These are phyloP conservation scores for Galerucella calmariensis DNA, from an alignment of 2,888 invertebrate species.

Conservation along the genomic window DNA sequence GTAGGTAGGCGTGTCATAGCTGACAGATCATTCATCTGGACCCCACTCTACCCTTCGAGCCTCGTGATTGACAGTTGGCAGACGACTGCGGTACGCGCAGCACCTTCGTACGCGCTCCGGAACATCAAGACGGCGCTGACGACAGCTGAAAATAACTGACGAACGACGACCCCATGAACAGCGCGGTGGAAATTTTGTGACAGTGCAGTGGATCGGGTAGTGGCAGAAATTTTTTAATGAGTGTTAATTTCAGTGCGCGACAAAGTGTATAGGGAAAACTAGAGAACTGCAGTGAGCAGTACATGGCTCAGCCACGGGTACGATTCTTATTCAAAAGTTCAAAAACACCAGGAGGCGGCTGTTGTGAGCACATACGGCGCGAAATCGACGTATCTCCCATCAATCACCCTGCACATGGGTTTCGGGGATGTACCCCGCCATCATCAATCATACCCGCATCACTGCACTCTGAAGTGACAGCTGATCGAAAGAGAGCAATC, in stretches of 20 bases:
- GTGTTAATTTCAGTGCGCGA: conserved; percentile 42
- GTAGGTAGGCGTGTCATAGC: conserved; percentile 61
- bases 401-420: conserved; percentile 51
- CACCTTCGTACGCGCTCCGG: conserved; percentile 67
- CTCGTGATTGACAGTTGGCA: conserved; percentile 75
- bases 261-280: conserved; percentile 47
- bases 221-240: conserved; percentile 41
- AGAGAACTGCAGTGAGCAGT: conserved; percentile 73
- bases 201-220: conserved; percentile 52
- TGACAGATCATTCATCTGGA: conserved; percentile 67
- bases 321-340: conserved; percentile 61
- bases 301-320: conserved; percentile 93
- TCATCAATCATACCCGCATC: conserved; percentile 55
- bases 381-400: conserved; percentile 50
- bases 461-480: conserved; percentile 46
- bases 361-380: conserved; percentile 36
- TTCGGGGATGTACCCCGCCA: conserved; percentile 45
- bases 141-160: conserved; percentile 49
- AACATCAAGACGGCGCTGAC: conserved; percentile 54
- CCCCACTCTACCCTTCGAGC: conserved; percentile 69
- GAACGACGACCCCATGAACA: conserved; percentile 50
- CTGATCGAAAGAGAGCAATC: conserved; percentile 22
- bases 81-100: conserved; percentile 74
- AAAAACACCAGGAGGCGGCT: conserved; percentile 50
- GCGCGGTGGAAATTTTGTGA: conserved; percentile 51